These are phyloP conservation scores for Taenioides sp. DNA, from an alignment of 2,797 vertebrate species.

Conservation along the genomic window DNA sequence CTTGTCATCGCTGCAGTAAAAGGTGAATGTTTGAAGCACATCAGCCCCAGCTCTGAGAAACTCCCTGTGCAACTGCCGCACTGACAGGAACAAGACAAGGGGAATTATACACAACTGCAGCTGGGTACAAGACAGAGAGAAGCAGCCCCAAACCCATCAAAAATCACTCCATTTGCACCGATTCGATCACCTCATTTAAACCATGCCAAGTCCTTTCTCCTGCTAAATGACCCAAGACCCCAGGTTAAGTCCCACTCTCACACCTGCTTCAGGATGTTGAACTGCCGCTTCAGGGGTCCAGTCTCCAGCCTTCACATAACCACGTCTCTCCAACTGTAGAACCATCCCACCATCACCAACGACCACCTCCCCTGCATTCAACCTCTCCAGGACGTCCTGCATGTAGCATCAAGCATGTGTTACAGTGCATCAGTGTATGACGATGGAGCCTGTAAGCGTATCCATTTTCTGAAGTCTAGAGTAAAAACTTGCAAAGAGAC, in stretches of 20 bases:
- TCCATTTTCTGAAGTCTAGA: too few relatives aligned
- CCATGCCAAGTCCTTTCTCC: neutral
- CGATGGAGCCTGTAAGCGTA: too few relatives aligned
- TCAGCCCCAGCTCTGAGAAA: conserved; percentile 89
- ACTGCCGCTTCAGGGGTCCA: conserved; percentile 90
- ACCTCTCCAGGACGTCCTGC: conserved; percentile 85
- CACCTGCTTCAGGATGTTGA: conserved; percentile 87
- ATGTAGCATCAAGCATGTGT: neutral
- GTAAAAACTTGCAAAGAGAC: too few relatives aligned
- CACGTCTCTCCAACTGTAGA: conserved; percentile 85
- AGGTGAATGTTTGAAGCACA: conserved; percentile 90
- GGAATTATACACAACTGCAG: neutral
- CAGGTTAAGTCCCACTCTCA: neutral
- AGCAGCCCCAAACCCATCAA: neutral
- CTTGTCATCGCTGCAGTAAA: conserved; percentile 92
- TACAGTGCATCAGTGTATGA: neutral
- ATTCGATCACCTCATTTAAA: neutral
- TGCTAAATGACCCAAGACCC: neutral
- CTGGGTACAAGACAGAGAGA: neutral
- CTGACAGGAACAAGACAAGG: conserved; percentile 54
- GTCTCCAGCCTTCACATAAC: conserved; percentile 87
- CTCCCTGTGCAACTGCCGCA: conserved; percentile 89
- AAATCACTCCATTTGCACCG: neutral
- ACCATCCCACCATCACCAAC: conserved; percentile 90
- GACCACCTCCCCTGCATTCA: conserved; percentile 84